phyloP scores from a whole-genome alignment of 2,888 invertebrate species.

The Eupithecia dodoneata region DNA sequence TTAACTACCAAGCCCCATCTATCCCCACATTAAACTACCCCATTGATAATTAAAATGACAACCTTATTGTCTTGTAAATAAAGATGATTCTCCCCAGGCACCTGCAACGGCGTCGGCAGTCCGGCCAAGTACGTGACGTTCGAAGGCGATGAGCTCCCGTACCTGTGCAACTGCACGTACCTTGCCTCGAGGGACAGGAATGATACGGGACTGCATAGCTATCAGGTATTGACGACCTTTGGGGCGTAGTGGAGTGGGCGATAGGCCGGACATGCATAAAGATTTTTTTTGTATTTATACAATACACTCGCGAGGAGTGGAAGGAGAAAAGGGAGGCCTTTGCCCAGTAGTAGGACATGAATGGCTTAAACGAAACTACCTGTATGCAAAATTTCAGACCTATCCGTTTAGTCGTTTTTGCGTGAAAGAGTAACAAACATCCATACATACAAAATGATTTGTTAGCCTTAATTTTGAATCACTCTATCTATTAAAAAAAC shows the following conservation, averaged over 20 bases:
- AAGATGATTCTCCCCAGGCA: constrained; percentile 66
- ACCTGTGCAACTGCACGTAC: constrained; percentile 94
- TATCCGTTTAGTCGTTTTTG: too few species aligned
- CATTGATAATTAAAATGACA: neutral
- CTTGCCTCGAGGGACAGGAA: constrained; percentile 88
- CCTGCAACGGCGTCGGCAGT: constrained; percentile 90
- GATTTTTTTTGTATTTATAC: too few species aligned
- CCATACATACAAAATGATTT: too few species aligned
- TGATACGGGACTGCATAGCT: constrained; percentile 79
- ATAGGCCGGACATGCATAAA: neutral
- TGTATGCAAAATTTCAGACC: too few species aligned
- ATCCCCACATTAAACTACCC: neutral
- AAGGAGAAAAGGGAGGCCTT: too few species aligned
- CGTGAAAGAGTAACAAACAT: too few species aligned
- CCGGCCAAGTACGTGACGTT: constrained; percentile 92
- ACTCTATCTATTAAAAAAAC: too few species aligned
- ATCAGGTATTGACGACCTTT: constrained; percentile 53
- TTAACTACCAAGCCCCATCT: neutral
- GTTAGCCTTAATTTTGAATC: too few species aligned
- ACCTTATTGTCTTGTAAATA: neutral
- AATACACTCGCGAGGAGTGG: too few species aligned
- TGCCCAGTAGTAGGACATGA: too few species aligned
- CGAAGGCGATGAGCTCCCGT: constrained; percentile 91
- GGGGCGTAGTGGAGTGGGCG: neutral
- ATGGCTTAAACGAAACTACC: too few species aligned